Conservation (phyloP, 2,888 invertebrate genomes). For the Phyto melanocephala region DNA sequence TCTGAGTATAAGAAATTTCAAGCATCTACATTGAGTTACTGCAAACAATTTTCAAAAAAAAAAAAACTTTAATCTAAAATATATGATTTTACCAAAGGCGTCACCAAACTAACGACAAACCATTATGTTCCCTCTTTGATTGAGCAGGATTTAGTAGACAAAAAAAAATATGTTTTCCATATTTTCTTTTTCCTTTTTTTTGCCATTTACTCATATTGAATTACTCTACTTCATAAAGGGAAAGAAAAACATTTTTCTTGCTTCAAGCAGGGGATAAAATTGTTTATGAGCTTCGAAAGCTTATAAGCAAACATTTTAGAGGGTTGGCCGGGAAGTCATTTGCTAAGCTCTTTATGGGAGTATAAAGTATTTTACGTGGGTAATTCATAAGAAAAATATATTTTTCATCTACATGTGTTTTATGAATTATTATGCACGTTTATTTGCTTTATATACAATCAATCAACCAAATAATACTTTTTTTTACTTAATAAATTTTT, state of each 20-base stretch:
- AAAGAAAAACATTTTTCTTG: neutral
- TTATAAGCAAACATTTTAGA: neutral
- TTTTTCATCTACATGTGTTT: neutral
- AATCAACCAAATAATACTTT: conserved; percentile 1
- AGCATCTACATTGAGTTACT: too few relatives aligned
- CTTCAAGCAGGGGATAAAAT: neutral
- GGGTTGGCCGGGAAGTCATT: neutral
- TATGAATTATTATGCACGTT: conserved; percentile 6
- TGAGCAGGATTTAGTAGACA: too few relatives aligned
- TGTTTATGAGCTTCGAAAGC: conserved; percentile 23
- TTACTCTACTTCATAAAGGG: too few relatives aligned
- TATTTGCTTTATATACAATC: neutral
- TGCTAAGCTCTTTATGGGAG: too few relatives aligned
- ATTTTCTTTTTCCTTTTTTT: neutral
- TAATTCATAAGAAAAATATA: neutral
- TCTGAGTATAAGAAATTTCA: too few relatives aligned
- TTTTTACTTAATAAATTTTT: conserved; percentile 13
- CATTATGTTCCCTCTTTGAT: too few relatives aligned
- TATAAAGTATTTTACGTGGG: neutral
- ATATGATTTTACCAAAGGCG: too few relatives aligned
- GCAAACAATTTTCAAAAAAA: too few relatives aligned
- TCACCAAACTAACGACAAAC: too few relatives aligned
- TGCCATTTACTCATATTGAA: neutral
- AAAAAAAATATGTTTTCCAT: neutral
- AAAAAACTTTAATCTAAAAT: too few relatives aligned